These are phyloP conservation scores for Cepphus grylle DNA, from an alignment of 2,113 vertebrate genomes.

Conservation along the genomic window DNA sequence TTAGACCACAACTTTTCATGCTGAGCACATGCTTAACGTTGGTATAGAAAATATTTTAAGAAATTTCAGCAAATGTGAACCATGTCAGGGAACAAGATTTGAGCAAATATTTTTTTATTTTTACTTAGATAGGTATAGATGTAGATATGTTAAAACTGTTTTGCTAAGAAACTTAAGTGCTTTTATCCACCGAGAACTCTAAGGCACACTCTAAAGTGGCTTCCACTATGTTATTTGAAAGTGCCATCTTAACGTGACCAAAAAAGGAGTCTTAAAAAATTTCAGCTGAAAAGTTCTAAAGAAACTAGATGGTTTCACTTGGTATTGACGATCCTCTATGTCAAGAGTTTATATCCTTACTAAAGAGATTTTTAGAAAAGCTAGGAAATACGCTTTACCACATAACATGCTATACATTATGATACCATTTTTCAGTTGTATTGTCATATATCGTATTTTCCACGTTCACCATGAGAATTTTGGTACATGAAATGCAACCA, in stretches of 20 bases:
- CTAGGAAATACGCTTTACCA: background rate
- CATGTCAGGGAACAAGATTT: background rate
- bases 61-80: background rate
- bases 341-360: background rate
- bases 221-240: background rate
- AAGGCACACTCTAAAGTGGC: background rate
- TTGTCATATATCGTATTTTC: background rate
- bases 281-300: background rate
- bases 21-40: background rate
- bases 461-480: accelerated
- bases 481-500: background rate
- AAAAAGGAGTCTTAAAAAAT: background rate
- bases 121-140: background rate
- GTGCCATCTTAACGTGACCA: background rate
- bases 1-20: background rate
- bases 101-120: background rate
- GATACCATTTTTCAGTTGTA: background rate
- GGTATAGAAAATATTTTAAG: background rate
- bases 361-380: background rate
- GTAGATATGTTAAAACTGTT: background rate
- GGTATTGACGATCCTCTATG: background rate
- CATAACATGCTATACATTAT: background rate
- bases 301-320: background rate
- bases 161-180: background rate
- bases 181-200: background rate